Evolutionary conservation across 2,888 invertebrate species (phyloP), one percentile per base, ranked within the genome.

Genomic region (Caenorhabditis sp.): DNA sequence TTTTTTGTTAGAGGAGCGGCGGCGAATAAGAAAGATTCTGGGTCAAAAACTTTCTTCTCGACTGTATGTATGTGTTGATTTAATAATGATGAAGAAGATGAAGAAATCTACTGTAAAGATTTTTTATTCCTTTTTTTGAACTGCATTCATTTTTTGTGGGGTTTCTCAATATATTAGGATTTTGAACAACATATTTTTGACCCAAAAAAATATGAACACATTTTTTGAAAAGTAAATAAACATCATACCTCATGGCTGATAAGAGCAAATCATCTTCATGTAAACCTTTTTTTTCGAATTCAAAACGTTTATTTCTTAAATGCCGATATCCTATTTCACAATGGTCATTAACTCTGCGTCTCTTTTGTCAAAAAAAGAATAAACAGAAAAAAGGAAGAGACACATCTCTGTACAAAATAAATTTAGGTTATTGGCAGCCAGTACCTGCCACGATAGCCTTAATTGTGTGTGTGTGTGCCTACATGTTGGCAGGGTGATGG

Each of bases 401-500:
- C 43, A 3, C 17, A 43, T 43, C 43, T 17, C 43, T 70, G 37
- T 70, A 53, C 60, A 43, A 27, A 5, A 53, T 53, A 53, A 53
- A 27, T 24, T 58, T 58, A 36, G 61, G 53, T 53, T 58, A 53
- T 70, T 68, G 76, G 66, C 68, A 63, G 66, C 71, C 66, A 64
- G 70, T 70, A 59, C 70, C 76, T 68, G 70, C 74, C 74, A 69
- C 74, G 74, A 69, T 74, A 66, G 62, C 68, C 65, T 58, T 27
- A 19, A 60, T 62, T 51, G 50, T 19, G 26, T 62, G 62, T 10
- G 24, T 17, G 27, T n/a, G 19, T 23, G 8, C 17, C 10, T 27
- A 17, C 17, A 17, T 55, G 8, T 53, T 50, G n/a, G 21, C 12
- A 21, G 6, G 21, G 55, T 19, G 24, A 17, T 6, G 26, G 23